Evolutionary conservation across 2,888 invertebrate species (phyloP).

Genomic region (Campoplex capitator): DNA sequence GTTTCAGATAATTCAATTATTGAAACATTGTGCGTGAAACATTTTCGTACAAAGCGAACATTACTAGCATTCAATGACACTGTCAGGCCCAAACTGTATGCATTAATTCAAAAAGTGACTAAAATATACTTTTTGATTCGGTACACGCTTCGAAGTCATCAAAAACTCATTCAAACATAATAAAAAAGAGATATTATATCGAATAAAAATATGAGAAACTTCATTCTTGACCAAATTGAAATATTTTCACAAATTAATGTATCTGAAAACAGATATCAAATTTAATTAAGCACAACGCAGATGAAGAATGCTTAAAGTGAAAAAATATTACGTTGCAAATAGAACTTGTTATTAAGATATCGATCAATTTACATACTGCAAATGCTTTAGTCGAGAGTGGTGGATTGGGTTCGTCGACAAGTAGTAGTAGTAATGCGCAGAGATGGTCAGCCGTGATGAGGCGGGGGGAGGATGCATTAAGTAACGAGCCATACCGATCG

Average conservation of each 20-base stretch:
- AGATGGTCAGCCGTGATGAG: slow-evolving; percentile 57
- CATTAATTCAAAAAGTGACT: not conserved
- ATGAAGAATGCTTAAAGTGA: not conserved
- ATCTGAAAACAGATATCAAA: not conserved
- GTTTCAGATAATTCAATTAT: not conserved
- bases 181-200: not conserved
- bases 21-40: not conserved
- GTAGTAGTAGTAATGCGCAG: slow-evolving; percentile 62
- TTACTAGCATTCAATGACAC: not conserved
- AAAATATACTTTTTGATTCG: not conserved
- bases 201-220: not conserved
- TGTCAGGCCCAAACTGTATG: not conserved
- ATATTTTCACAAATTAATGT: not conserved
- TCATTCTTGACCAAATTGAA: not conserved
- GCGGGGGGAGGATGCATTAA: slow-evolving; percentile 39
- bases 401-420: slow-evolving; percentile 14
- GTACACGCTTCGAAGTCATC: not conserved
- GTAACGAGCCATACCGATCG: slow-evolving; percentile 64
- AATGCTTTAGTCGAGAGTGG: slow-evolving; percentile 5
- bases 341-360: not conserved
- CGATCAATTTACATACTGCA: not conserved
- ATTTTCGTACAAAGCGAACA: not conserved
- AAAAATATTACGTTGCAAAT: not conserved
- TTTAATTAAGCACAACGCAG: not conserved
- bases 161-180: not conserved